These are phyloP conservation scores for Pinna nobilis DNA, from an alignment of 1,140 invertebrate genomes.

Conservation along the genomic window DNA sequence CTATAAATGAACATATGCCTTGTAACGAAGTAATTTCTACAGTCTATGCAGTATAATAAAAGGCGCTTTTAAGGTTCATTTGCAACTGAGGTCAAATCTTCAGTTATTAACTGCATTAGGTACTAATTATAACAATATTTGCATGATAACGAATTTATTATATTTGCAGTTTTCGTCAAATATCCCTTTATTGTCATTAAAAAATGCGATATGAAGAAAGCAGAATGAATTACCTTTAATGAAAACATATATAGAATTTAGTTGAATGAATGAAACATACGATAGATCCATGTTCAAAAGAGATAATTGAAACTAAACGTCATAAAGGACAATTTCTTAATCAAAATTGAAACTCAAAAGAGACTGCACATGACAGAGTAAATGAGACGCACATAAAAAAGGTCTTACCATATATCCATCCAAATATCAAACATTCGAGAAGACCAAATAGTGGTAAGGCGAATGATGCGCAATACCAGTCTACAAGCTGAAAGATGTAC, in stretches of 20 bases:
- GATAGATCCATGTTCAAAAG: background rate
- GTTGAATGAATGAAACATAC: background rate
- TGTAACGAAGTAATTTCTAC: too few species aligned
- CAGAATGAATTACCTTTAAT: background rate
- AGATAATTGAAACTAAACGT: background rate
- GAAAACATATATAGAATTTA: background rate
- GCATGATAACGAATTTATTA: too few species aligned
- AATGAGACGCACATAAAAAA: background rate
- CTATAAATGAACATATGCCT: background rate
- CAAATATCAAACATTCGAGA: conserved; percentile 31
- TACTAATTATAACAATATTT: too few species aligned
- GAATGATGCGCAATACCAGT: conserved; percentile 14
- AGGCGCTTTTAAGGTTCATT: too few species aligned
- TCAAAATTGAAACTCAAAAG: too few species aligned
- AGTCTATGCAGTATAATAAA: too few species aligned
- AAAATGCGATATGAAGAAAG: background rate
- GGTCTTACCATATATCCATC: conserved; percentile 37
- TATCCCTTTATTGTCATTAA: background rate
- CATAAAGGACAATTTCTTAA: background rate
- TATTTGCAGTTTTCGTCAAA: too few species aligned
- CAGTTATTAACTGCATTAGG: too few species aligned
- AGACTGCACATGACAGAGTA: too few species aligned
- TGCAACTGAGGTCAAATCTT: too few species aligned
- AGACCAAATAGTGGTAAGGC: conserved; percentile 17
- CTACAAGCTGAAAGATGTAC: conserved; percentile 26